phyloP scores from a whole-genome alignment of 2,888 invertebrate species.

The Seira ritae region DNA sequence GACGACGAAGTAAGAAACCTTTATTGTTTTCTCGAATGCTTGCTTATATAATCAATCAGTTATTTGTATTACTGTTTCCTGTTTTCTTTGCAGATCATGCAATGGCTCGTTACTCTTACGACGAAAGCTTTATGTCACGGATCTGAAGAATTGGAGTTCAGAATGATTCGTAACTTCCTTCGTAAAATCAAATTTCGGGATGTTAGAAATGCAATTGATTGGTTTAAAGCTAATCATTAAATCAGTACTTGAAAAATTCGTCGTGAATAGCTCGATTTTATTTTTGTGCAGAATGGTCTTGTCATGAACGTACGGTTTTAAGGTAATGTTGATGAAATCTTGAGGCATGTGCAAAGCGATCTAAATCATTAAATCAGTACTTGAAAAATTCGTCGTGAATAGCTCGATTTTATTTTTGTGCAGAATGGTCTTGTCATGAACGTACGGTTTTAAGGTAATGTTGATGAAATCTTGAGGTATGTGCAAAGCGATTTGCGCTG shows the following conservation, averaged over 20 bases:
- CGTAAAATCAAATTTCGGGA: slow-evolving; percentile 80
- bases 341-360: too few species aligned
- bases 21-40: neutral
- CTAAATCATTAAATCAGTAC: slow-evolving; percentile 35
- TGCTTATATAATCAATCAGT: slow-evolving; percentile 2
- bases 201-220: slow-evolving; percentile 81
- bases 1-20: slow-evolving; percentile 71
- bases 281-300: too few species aligned
- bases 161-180: slow-evolving; percentile 84
- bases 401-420: neutral
- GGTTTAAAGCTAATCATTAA: slow-evolving; percentile 77
- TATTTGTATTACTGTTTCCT: slow-evolving; percentile 76
- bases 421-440: too few species aligned
- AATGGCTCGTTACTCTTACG: slow-evolving; percentile 85
- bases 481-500: too few species aligned
- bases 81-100: slow-evolving; percentile 79
- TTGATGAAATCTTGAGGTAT: too few species aligned
- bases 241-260: neutral
- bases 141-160: slow-evolving; percentile 78
- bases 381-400: neutral
- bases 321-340: too few species aligned
- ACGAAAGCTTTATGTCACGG: slow-evolving; percentile 84
- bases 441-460: too few species aligned
- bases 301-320: too few species aligned
- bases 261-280: neutral